Evolutionary conservation across 1,140 invertebrate species (phyloP).

Genomic region (Coenobita brevimanus): DNA sequence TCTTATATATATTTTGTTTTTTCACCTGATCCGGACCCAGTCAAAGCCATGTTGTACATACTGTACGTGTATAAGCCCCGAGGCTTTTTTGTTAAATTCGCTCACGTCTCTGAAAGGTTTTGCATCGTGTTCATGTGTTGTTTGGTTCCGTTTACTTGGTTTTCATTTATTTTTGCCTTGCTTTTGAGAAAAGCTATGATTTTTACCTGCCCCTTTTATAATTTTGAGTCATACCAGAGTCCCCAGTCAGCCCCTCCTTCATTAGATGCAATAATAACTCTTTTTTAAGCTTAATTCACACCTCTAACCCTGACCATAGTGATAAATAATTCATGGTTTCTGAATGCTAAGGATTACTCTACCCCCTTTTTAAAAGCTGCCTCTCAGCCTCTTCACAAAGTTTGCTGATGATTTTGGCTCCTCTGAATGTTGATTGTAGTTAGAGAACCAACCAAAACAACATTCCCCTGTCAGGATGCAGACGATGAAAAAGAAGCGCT

Average conservation of each 20-base stretch:
- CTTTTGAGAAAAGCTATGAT: slow-evolving; percentile 37
- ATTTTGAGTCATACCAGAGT: slow-evolving; percentile 35
- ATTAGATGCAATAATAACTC: slow-evolving; percentile 60
- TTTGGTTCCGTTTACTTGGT: neutral
- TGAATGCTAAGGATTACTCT: slow-evolving; percentile 52
- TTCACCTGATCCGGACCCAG: no score
- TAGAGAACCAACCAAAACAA: slow-evolving; percentile 70
- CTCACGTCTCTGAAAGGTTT: slow-evolving; percentile 45
- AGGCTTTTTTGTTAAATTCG: slow-evolving; percentile 57
- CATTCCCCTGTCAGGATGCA: slow-evolving; percentile 69
- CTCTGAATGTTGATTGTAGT: slow-evolving; percentile 48
- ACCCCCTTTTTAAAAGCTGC: slow-evolving; percentile 47
- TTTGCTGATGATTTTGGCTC: slow-evolving; percentile 48
- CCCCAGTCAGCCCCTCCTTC: slow-evolving; percentile 59
- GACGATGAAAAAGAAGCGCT: slow-evolving; percentile 68
- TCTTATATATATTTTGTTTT: no score
- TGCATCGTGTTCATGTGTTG: slow-evolving; percentile 61
- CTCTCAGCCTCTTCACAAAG: slow-evolving; percentile 34
- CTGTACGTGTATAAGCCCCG: slow-evolving; percentile 21
- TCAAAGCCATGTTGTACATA: neutral
- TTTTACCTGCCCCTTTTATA: slow-evolving; percentile 59
- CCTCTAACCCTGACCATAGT: neutral
- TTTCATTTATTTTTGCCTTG: slow-evolving; percentile 55
- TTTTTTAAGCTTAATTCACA: neutral
- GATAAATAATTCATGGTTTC: slow-evolving; percentile 28